These are phyloP conservation scores for Petrolisthes manimaculis DNA, from an alignment of 2,888 invertebrate genomes.

Conservation along the genomic window DNA sequence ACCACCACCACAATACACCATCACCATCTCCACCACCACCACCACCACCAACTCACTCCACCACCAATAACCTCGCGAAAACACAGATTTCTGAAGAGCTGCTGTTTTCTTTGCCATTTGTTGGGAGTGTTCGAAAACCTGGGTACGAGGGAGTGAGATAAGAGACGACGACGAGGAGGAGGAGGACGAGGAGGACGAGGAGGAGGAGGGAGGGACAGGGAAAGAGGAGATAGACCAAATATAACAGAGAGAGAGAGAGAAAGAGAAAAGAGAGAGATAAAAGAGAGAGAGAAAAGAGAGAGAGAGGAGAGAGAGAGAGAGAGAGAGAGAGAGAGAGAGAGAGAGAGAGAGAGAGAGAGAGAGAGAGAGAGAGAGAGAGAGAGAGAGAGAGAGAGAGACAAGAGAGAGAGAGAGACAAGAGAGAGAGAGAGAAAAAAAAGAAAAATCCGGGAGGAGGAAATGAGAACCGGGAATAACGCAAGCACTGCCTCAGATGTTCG, in stretches of 20 bases:
- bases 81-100: slow-evolving; percentile 41
- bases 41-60: slow-evolving; percentile 29
- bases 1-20: neutral
- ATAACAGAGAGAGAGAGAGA: no score
- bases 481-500: no score
- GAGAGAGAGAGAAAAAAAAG: no score
- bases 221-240: neutral
- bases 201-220: neutral
- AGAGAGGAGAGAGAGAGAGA: neutral
- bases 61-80: slow-evolving; percentile 45
- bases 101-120: slow-evolving; percentile 46
- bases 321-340: slow-evolving; percentile 19
- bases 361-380: slow-evolving; percentile 10
- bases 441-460: slow-evolving; percentile 15
- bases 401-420: neutral
- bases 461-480: slow-evolving; percentile 2
- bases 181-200: slow-evolving; percentile 1
- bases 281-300: no score
- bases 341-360: neutral
- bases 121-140: slow-evolving; percentile 40
- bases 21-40: slow-evolving; percentile 1
- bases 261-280: neutral
- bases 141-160: slow-evolving; percentile 18
- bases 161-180: neutral
- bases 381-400: neutral